Percentiles rank a stretch among this genome's conserved stretches.
Evolutionary conservation across 2,888 invertebrate genomes (phyloP).

Genomic region (Drosophila birchii): DNA sequence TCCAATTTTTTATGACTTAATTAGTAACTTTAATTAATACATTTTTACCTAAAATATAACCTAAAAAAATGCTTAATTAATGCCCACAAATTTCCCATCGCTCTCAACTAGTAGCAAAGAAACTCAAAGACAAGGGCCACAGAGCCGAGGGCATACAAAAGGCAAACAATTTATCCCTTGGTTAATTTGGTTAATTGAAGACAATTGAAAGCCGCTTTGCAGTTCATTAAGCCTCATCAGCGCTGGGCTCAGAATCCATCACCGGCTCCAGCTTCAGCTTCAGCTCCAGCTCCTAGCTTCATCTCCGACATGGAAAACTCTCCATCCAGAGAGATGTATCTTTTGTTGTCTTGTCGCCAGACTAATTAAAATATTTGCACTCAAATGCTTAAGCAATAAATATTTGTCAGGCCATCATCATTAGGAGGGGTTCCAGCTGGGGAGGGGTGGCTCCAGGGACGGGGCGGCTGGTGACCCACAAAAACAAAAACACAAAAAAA

Average conservation of each 20-base stretch:
- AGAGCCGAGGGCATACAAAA: constrained; percentile 27
- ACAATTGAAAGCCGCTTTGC: constrained; percentile 79
- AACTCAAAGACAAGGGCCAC: not conserved
- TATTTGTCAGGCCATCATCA: constrained; percentile 79
- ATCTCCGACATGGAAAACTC: not conserved
- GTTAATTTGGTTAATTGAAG: constrained; percentile 80
- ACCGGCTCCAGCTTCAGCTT: constrained; percentile 19
- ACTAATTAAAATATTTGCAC: constrained; percentile 81
- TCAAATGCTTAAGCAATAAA: constrained; percentile 80
- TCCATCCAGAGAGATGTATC: constrained; percentile 2
- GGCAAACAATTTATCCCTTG: constrained; percentile 60
- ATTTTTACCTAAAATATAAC: no score
- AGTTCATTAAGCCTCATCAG: constrained; percentile 74
- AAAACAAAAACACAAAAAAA: constrained; percentile 15
- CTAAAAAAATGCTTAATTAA: not conserved
- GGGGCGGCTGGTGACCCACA: constrained; percentile 24
- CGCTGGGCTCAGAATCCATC: constrained; percentile 17
- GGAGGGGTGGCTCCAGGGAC: no score
- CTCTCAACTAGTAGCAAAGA: constrained; percentile 2
- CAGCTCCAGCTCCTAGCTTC: constrained; percentile 7
- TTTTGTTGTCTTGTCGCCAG: constrained; percentile 66
- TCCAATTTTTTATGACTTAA: no score
- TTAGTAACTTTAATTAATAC: no score
- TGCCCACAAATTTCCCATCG: constrained; percentile 20
- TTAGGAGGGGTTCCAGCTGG: constrained; percentile 43